Base-by-base conservation (phyloP, 2,888 invertebrate species). In the Sinodicranocentrus sp. region DNA sequence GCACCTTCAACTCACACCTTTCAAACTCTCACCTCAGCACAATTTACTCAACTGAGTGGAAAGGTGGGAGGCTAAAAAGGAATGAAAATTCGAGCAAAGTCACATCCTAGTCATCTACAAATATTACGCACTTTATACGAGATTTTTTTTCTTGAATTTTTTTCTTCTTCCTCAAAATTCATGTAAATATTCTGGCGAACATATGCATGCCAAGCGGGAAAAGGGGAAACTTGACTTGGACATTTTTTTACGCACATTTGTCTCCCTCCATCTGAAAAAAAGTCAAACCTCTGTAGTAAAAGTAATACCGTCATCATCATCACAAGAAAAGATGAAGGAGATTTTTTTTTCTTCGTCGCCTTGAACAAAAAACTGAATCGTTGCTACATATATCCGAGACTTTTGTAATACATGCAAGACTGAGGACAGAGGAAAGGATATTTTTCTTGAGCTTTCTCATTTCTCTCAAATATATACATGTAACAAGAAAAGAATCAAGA, bases 1-100 rank as follows among this genome's bases (percentile, higher is more conserved):
- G 1, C 28, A 63, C 28, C 33, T 13, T 63, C 43, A 67, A 13
- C 25, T 10, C 57, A 67, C 57, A 21, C 26, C 76, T 67, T 76
- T 76, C 75, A n/a, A 75, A 75, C 75, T 75, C 63, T 75, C 75
- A 75, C 75, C 75, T 75, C 75, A n/a, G 19, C 67, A 57, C 57
- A 52, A 67, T 76, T 65, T 67, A 67, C 21, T 54, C 67, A 76
- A 43, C 76, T 67, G 23, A 67, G 19, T 25, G 33, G 65, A 65
- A 76, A 76, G 65, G 17, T 10, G 52, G 13, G 52, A 52, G 52
- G 52, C 13, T n/a, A 17, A 52, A 6, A n/a, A 17, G 52, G 52
- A n/a, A n/a, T 3, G 10, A n/a, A 52, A n/a, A 52, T 52, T 52
- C 13, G 5, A 52, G 5, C 52, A n/a, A 6, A 52, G 10, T 13